A percentile compares a stretch with the other conserved stretches of the same genome.
Conservation (phyloP, 2,888 invertebrate genomes). For the Chouioia cunea region DNA sequence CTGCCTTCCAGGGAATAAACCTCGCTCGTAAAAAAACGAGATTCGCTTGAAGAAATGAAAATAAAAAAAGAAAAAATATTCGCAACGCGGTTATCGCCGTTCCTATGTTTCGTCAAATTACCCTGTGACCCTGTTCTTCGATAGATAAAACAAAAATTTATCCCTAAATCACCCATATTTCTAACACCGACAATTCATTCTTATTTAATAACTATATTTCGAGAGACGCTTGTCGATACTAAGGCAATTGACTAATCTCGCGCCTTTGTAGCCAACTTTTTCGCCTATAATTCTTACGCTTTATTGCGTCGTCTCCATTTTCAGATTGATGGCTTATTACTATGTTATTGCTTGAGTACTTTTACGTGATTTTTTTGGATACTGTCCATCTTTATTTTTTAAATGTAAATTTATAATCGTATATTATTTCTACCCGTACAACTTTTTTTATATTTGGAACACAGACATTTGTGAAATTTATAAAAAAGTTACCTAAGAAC, state of each 20-base stretch:
- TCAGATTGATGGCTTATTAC: no score
- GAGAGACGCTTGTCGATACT: background rate
- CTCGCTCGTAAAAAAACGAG: conserved; percentile 42
- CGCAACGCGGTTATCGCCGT: conserved; percentile 31
- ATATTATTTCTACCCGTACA: no score
- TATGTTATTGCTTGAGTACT: no score
- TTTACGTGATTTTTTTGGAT: no score
- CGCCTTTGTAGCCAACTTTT: conserved; percentile 23
- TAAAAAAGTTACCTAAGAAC: no score
- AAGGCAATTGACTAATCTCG: no score
- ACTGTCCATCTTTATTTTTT: no score
- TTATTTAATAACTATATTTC: conserved; percentile 27
- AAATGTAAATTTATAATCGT: no score
- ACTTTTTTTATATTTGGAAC: no score
- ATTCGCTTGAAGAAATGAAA: conserved; percentile 42
- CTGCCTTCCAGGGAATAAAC: conserved; percentile 51
- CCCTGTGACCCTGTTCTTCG: conserved; percentile 23
- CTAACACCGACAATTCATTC: conserved; percentile 9
- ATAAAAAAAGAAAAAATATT: conserved; percentile 3
- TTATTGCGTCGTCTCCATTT: no score
- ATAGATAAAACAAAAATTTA: background rate
- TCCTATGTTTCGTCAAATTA: conserved; percentile 40
- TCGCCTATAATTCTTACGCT: background rate
- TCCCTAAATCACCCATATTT: background rate
- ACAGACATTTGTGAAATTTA: no score